A percentile compares a stretch with the other conserved stretches of the same genome.
Evolutionary conservation across 2,888 invertebrate genomes (phyloP).

Genomic region (Leptothorax acervorum): DNA sequence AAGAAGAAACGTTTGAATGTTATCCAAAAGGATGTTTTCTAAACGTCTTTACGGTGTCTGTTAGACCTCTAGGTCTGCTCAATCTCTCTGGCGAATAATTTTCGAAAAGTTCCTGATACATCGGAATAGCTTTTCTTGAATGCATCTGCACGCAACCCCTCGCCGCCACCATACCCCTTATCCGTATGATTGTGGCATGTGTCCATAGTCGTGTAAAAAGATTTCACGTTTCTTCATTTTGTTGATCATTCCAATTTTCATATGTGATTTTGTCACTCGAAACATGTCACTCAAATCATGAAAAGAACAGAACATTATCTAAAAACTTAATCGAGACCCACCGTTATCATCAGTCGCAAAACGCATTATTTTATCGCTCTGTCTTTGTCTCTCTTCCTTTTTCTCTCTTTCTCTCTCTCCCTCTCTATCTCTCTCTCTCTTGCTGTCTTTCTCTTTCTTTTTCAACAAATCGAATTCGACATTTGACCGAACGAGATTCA

Average conservation of each 20-base stretch:
- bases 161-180: conserved; percentile 45
- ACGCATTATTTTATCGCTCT: conserved; percentile 4
- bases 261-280: conserved; percentile 22
- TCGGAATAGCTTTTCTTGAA: conserved; percentile 69
- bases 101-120: conserved; percentile 38
- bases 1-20: not conserved
- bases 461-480: conserved; percentile 23
- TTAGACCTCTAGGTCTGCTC: conserved; percentile 37
- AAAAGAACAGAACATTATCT: not conserved
- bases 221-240: conserved; percentile 59
- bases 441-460: not conserved
- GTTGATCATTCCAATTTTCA: conserved; percentile 59
- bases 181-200: conserved; percentile 79
- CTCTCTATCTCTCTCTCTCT: not conserved
- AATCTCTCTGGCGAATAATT: conserved; percentile 39
- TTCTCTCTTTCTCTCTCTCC: not conserved
- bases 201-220: conserved; percentile 72
- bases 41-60: not conserved
- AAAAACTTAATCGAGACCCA: conserved; percentile 30
- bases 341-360: conserved; percentile 10
- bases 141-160: conserved; percentile 76
- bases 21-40: not conserved
- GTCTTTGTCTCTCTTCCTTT: not conserved
- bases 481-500: conserved; percentile 60
- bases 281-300: not conserved